Percentiles rank a stretch among this genome's conserved stretches.
phyloP scores from a whole-genome alignment of 1,140 invertebrate species.

The Elysia chlorotica region DNA sequence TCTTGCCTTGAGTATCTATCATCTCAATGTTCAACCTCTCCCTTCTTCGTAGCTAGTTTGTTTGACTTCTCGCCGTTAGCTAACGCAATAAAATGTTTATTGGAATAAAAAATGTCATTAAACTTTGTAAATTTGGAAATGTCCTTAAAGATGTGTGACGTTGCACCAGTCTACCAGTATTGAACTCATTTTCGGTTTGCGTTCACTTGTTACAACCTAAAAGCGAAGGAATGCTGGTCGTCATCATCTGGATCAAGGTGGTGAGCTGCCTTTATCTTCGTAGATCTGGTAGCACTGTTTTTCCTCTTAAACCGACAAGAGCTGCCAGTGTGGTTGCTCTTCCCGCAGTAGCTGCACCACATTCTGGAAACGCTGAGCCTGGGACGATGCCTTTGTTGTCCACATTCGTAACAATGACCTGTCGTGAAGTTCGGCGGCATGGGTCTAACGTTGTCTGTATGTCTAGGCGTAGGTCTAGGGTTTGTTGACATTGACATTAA shows the following conservation, averaged over 20 bases:
- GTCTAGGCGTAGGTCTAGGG: background rate
- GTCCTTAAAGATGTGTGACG: slow-evolving; percentile 24
- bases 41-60: slow-evolving; percentile 7
- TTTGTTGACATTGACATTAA: too few species aligned
- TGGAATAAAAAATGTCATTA: background rate
- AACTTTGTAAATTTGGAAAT: slow-evolving; percentile 17
- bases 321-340: background rate
- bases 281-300: background rate
- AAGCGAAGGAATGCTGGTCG: background rate
- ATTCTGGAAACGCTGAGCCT: too few species aligned
- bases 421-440: background rate
- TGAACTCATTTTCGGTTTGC: background rate
- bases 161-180: slow-evolving; percentile 28
- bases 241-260: too few species aligned
- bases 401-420: background rate
- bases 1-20: slow-evolving; percentile 8
- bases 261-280: background rate
- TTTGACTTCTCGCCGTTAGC: background rate
- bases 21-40: slow-evolving; percentile 21
- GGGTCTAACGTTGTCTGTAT: background rate
- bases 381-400: background rate
- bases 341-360: slow-evolving; percentile 2
- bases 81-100: background rate
- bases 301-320: background rate
- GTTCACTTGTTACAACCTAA: background rate